Evolutionary conservation across 2,888 invertebrate species (phyloP).

Genomic region (Caenorhabditis japonica): DNA sequence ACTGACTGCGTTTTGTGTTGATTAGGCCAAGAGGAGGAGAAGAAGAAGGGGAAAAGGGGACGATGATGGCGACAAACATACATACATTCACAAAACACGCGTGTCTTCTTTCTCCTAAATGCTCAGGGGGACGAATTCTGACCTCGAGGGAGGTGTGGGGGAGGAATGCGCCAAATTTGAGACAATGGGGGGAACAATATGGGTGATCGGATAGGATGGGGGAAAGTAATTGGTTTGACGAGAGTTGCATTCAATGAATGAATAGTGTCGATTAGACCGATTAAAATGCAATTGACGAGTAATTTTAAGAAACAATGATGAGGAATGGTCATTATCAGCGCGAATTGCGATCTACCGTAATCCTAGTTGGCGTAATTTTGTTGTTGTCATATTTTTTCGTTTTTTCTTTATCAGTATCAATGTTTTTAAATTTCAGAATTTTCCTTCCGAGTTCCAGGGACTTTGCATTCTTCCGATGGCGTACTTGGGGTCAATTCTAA

Average conservation of each 20-base stretch:
- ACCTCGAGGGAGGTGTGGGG: constrained; percentile 16
- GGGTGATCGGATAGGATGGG: constrained; percentile 10
- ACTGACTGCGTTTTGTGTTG: constrained; percentile 45
- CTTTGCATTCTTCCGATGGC: too few relatives aligned
- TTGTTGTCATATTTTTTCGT: too few relatives aligned
- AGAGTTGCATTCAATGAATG: constrained; percentile 10
- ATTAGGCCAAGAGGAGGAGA: constrained; percentile 34
- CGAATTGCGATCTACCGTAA: too few relatives aligned
- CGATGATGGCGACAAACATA: constrained; percentile 29
- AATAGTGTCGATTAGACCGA: constrained; percentile 19
- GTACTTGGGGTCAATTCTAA: too few relatives aligned
- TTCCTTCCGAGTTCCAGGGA: too few relatives aligned
- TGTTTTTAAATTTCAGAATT: too few relatives aligned
- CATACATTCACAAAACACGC: constrained; percentile 25
- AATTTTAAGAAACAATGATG: constrained; percentile 3
- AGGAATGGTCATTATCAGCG: neutral
- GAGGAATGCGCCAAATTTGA: constrained; percentile 41
- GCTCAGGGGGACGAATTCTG: constrained; percentile 22
- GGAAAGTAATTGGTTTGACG: constrained; percentile 26
- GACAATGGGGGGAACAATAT: constrained; percentile 41
- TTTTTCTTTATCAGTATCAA: too few relatives aligned
- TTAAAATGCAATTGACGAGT: constrained; percentile 9
- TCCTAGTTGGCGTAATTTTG: too few relatives aligned
- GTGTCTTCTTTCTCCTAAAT: constrained; percentile 1
- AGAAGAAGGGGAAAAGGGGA: constrained; percentile 7